Percentiles rank a stretch among this genome's conserved stretches.
These are phyloP conservation scores for Bradypodion pumilum DNA, from an alignment of 2,797 vertebrate species.

Conservation along the genomic window DNA sequence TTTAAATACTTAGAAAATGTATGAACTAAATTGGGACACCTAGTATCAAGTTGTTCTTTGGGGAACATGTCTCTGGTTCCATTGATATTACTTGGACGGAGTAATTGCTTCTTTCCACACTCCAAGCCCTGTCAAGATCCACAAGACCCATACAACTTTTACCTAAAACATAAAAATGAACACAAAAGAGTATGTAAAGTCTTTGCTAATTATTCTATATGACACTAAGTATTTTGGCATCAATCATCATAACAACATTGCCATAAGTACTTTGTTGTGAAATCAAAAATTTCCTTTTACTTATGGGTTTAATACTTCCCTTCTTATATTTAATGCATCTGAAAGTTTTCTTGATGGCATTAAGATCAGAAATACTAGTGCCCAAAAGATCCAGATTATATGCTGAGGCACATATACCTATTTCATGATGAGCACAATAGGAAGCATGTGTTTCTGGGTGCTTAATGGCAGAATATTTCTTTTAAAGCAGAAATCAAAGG, in stretches of 20 bases:
- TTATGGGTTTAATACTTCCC: background rate
- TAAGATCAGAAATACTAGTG: background rate
- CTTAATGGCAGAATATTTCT: background rate
- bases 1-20: conserved; percentile 32
- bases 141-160: conserved; percentile 96
- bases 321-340: background rate
- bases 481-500: background rate
- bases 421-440: background rate
- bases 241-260: background rate
- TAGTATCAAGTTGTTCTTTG: conserved; percentile 97
- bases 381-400: background rate
- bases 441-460: too few relatives aligned
- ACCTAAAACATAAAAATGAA: conserved; percentile 69
- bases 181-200: conserved; percentile 1
- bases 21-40: conserved; percentile 75
- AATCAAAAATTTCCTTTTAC: background rate
- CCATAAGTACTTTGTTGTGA: background rate
- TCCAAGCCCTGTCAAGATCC: conserved; percentile 92
- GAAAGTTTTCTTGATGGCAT: background rate
- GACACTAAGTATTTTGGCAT: fast-evolving
- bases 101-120: conserved; percentile 87
- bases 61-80: conserved; percentile 95
- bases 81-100: conserved; percentile 89
- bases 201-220: background rate
- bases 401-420: background rate